Percentiles rank a stretch among this genome's conserved stretches.
Evolutionary conservation across 1,140 invertebrate species (phyloP).

Genomic region (Sarcophaga bullata): DNA sequence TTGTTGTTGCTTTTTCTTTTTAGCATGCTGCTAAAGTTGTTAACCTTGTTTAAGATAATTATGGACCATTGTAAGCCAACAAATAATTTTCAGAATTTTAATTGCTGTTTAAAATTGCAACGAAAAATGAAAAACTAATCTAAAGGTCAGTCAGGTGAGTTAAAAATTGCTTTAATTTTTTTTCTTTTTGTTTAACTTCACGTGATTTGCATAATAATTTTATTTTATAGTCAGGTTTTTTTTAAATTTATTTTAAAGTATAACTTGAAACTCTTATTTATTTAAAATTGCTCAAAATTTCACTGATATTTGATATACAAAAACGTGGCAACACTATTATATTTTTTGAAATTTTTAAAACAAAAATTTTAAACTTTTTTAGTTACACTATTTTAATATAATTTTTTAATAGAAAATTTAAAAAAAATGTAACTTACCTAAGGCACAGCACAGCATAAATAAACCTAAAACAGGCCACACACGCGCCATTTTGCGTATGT

Average conservation of each 20-base stretch:
- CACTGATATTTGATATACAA: background rate
- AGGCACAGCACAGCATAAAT: constrained; percentile 56
- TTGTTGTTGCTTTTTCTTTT: background rate
- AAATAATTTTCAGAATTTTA: background rate
- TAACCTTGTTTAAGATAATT: constrained; percentile 33
- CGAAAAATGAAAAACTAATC: background rate
- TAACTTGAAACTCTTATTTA: background rate
- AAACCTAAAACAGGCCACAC: constrained; percentile 59
- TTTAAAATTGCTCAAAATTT: too few species aligned
- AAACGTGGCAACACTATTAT: constrained; percentile 26
- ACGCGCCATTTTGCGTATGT: constrained; percentile 58
- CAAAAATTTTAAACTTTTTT: background rate
- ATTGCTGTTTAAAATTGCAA: background rate
- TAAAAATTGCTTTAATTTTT: background rate
- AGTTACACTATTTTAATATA: constrained; percentile 20
- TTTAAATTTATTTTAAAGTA: background rate
- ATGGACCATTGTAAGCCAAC: background rate
- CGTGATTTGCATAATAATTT: background rate
- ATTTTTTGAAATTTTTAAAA: background rate
- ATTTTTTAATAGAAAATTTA: background rate
- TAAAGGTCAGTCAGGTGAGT: constrained; percentile 2
- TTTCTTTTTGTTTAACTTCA: background rate
- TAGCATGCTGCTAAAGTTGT: constrained; percentile 1
- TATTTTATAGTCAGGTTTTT: background rate
- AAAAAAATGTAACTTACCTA: constrained; percentile 58